These are phyloP conservation scores for Cryptoblepharus egeriae DNA, from an alignment of 2,797 vertebrate genomes.

Conservation along the genomic window DNA sequence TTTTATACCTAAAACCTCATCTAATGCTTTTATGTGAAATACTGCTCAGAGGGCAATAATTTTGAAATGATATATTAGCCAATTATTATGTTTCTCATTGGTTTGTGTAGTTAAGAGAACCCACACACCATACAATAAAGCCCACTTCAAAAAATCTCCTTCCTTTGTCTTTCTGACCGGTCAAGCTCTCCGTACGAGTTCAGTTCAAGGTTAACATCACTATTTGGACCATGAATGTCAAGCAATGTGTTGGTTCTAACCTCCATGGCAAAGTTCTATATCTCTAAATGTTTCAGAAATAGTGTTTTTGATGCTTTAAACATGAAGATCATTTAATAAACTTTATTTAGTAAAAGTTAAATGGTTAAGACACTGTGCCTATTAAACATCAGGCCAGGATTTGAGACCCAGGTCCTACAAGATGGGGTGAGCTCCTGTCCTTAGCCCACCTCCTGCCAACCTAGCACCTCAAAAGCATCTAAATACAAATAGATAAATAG, in stretches of 20 bases:
- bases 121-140: conserved; percentile 23
- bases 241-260: conserved; percentile 9
- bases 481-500: too few species aligned
- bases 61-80: background rate
- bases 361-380: too few species aligned
- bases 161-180: conserved; percentile 36
- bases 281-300: conserved; percentile 3
- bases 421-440: too few species aligned
- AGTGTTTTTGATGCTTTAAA: background rate
- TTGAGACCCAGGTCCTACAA: too few species aligned
- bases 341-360: too few species aligned
- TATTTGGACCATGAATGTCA: conserved; percentile 32
- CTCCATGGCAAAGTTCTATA: background rate
- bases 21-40: conserved; percentile 41
- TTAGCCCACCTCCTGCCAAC: too few species aligned
- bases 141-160: conserved; percentile 37
- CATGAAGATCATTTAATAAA: background rate
- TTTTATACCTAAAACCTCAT: conserved; percentile 43
- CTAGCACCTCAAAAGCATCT: too few species aligned
- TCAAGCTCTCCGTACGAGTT: conserved; percentile 9
- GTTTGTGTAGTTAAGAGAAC: conserved; percentile 31
- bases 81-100: conserved; percentile 36
- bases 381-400: too few species aligned
- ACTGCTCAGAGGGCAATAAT: conserved; percentile 28
- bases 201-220: conserved; percentile 48